Percentiles rank a stretch among this genome's conserved stretches.
Conservation (phyloP, 2,113 vertebrate species). For the Baryphthengus martii region DNA sequence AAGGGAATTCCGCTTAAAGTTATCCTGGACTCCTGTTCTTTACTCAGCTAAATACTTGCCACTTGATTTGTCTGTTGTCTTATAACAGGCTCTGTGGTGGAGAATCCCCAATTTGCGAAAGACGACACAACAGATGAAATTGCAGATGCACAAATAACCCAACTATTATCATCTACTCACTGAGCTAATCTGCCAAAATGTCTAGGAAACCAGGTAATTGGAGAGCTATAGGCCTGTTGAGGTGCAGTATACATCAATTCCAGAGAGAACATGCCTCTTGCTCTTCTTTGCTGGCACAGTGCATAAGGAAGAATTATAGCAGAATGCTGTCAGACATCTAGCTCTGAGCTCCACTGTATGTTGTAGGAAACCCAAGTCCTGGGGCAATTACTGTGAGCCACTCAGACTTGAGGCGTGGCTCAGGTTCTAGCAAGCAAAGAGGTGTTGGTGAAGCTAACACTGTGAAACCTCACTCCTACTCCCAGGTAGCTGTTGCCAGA, state of each 20-base stretch:
- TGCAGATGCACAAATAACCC: not conserved
- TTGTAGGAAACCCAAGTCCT: not conserved
- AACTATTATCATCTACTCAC: not conserved
- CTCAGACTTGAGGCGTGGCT: accelerated
- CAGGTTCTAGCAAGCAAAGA: not conserved
- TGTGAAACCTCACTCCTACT: not conserved
- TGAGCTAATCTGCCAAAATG: not conserved
- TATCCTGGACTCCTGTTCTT: not conserved
- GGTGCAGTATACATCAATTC: not conserved
- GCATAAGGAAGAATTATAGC: not conserved
- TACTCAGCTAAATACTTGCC: not conserved
- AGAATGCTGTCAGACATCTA: not conserved
- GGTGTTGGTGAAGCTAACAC: not conserved
- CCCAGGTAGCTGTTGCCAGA: not conserved
- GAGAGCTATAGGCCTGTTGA: not conserved
- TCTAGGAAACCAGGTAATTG: not conserved
- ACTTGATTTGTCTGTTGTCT: not conserved
- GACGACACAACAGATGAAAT: not conserved
- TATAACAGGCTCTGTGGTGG: not conserved
- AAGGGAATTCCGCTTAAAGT: not conserved
- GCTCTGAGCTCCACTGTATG: not conserved
- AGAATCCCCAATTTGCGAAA: not conserved
- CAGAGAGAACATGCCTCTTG: not conserved
- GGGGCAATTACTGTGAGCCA: not conserved
- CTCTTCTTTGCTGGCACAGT: not conserved